Evolutionary conservation across 2,797 vertebrate genomes (phyloP), one percentile per base, ranked within the genome.

Genomic region (Morus bassanus): DNA sequence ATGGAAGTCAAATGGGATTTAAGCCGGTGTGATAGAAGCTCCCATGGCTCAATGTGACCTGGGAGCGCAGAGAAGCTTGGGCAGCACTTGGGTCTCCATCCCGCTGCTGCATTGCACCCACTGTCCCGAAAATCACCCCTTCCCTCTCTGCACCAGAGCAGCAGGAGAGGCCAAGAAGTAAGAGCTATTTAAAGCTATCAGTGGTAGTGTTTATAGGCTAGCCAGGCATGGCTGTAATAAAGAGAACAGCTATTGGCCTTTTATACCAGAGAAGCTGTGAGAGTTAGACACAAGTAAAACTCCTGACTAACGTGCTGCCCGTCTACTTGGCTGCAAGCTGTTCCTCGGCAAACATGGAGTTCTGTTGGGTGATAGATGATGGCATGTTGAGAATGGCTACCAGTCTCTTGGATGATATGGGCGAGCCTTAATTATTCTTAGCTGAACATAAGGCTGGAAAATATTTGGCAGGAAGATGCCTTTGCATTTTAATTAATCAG

Each of bases 391-490:
- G 80, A 95, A 73, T 41, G 77, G 43, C 89, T 95, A 91, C 91
- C 84, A 78, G 79, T 73, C 74, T 88, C 63, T 72, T 85, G 80
- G 63, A 84, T 85, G 73, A 61, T 75, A 64, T 85, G 93, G 91
- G 72, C 1, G 11, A 96, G 54, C 94, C 95, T 95, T 96, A 94
- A 90, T 96, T 89, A 92, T 80, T 93, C 93, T 95, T 96, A 96
- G 91, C 91, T 89, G 96, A 97, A 91, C 86, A 89, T 82, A 94
- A 96, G 89, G 85, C 88, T 94, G 85, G 59, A 59, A 94, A 96
- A 95, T 95, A 89, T 91, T 97, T 97, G 95, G 96, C 91, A 95
- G 93, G 76, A 91, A 85, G 92, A 92, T 81, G 79, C 80, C 72
- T 69, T n/a, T 54, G 80, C 74, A 56, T 96, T 96, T 95, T 96